A percentile compares a stretch with the other conserved stretches of the same genome.
These are phyloP conservation scores for Pristionchus mayeri DNA, from an alignment of 2,888 invertebrate genomes.

Conservation along the genomic window DNA sequence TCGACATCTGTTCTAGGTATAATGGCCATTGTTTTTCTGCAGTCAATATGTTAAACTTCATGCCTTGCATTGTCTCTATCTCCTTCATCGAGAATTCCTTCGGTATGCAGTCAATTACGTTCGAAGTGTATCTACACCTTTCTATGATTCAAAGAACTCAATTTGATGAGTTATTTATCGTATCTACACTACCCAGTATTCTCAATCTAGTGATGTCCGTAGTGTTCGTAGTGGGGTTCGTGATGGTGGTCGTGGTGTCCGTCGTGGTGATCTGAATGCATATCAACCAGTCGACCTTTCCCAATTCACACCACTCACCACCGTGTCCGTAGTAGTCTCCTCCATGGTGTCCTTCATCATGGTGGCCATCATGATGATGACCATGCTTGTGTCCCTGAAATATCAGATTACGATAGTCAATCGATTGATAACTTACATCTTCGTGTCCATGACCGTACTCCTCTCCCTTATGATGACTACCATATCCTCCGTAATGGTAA, in stretches of 20 bases:
- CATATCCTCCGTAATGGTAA: neutral
- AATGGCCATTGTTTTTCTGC: no score
- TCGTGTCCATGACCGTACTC: slow-evolving; percentile 14
- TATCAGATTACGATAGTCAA: neutral
- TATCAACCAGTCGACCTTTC: neutral
- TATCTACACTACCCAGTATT: no score
- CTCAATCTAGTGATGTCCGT: neutral
- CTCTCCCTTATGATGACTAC: slow-evolving; percentile 1
- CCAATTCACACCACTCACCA: neutral
- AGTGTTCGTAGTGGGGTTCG: neutral
- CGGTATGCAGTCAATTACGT: no score
- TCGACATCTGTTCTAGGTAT: no score
- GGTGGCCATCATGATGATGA: slow-evolving; percentile 1
- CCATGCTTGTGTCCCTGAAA: neutral
- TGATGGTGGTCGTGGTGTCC: no score
- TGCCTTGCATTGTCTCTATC: no score
- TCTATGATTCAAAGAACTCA: no score
- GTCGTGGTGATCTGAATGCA: neutral
- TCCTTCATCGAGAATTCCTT: no score
- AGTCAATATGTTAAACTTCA: no score
- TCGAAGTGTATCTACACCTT: no score
- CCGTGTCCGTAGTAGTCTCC: neutral
- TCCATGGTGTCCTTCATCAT: slow-evolving; percentile 9
- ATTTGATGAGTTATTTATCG: no score
- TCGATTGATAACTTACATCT: neutral